Percentiles rank a stretch among this genome's conserved stretches.
These are phyloP conservation scores for Oncorhynchus mykiss DNA, from an alignment of 2,113 vertebrate genomes.

Conservation along the genomic window DNA sequence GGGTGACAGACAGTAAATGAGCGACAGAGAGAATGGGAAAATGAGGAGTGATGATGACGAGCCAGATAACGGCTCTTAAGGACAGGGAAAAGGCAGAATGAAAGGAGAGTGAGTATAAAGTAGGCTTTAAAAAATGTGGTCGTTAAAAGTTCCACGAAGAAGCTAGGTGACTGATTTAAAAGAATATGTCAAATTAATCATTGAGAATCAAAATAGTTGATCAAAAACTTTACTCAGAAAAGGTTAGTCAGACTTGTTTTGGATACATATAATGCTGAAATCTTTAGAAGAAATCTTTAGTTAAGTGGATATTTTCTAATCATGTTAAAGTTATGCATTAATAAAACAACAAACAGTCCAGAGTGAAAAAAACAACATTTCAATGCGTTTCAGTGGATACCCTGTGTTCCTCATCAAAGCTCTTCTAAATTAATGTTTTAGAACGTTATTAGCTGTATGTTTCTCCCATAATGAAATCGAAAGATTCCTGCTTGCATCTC, in stretches of 20 bases:
- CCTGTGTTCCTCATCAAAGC: constrained; percentile 67
- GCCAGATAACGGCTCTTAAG: constrained; percentile 57
- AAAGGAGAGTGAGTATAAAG: constrained; percentile 27
- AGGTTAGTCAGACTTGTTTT: constrained; percentile 32
- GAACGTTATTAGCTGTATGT: constrained; percentile 56
- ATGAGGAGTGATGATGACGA: constrained; percentile 66
- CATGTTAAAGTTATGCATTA: constrained; percentile 63
- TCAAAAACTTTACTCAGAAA: constrained; percentile 16
- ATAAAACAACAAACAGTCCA: constrained; percentile 65
- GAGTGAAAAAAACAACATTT: constrained; percentile 34
- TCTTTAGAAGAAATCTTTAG: constrained; percentile 46
- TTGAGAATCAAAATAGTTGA: neutral
- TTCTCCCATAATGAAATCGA: constrained; percentile 60
- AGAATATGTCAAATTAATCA: neutral
- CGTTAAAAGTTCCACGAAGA: constrained; percentile 44
- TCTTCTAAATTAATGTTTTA: constrained; percentile 64
- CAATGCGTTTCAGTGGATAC: constrained; percentile 51
- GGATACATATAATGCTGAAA: constrained; percentile 4
- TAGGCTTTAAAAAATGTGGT: constrained; percentile 31
- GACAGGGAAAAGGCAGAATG: constrained; percentile 50
- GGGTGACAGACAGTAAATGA: constrained; percentile 51
- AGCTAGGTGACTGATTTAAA: neutral
- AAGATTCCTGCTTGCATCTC: constrained; percentile 48
- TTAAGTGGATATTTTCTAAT: constrained; percentile 46
- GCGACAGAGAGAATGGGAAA: constrained; percentile 59